A percentile compares a stretch with the other conserved stretches of the same genome.
phyloP scores from a whole-genome alignment of 2,113 vertebrate species.

The Plestiodon gilberti region DNA sequence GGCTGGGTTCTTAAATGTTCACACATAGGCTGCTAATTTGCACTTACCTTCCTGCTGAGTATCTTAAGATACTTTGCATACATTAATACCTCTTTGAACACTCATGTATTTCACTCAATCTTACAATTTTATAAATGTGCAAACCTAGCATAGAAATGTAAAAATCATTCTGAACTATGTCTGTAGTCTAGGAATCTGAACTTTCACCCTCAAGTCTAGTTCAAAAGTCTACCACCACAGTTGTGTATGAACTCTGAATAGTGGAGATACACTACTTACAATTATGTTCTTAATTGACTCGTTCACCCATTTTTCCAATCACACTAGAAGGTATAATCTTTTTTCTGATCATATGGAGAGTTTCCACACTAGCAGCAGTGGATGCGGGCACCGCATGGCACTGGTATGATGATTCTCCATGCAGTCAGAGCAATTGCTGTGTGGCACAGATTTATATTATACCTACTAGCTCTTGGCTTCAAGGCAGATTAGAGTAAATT shows the following conservation, averaged over 20 bases:
- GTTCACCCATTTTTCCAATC: not conserved
- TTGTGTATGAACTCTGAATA: not conserved
- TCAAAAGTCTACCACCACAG: not conserved
- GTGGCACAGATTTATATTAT: too few relatives aligned
- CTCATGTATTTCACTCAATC: not conserved
- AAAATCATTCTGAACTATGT: not conserved
- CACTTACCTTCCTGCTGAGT: conserved; percentile 35
- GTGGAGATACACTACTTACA: not conserved
- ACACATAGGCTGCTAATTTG: conserved; percentile 21
- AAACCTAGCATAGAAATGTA: not conserved
- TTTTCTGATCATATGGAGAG: not conserved
- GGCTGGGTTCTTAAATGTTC: conserved; percentile 38
- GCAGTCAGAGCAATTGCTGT: not conserved
- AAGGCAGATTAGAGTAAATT: too few relatives aligned
- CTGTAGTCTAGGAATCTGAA: not conserved
- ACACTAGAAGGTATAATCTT: not conserved
- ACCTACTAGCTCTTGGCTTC: too few relatives aligned
- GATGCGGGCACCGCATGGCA: not conserved
- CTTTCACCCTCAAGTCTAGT: not conserved
- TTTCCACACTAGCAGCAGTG: not conserved
- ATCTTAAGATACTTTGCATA: conserved; percentile 9
- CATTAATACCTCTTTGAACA: not conserved
- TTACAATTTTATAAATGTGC: conserved; percentile 3
- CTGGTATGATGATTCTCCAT: not conserved
- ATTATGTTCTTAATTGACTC: not conserved